A percentile compares a stretch with the other conserved stretches of the same genome.
phyloP scores from a whole-genome alignment of 2,888 invertebrate species.

The Aricia artaxerxes region DNA sequence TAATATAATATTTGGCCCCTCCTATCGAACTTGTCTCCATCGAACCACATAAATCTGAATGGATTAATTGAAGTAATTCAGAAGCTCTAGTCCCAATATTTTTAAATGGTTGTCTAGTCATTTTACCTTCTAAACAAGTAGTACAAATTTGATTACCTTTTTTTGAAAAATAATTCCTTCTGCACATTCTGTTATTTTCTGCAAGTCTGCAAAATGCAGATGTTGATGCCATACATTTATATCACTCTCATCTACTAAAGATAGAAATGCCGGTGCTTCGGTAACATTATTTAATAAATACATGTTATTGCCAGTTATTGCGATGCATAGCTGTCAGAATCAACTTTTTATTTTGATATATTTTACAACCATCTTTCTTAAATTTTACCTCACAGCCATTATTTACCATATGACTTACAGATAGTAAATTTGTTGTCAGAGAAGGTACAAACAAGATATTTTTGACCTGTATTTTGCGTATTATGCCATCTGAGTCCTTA shows the following conservation, averaged over 20 bases:
- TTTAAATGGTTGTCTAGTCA: too few species aligned
- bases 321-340: conserved; percentile 26
- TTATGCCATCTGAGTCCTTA: conserved; percentile 29
- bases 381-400: conserved; percentile 29
- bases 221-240: too few species aligned
- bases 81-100: too few species aligned
- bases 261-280: conserved; percentile 14
- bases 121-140: too few species aligned
- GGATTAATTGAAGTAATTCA: conserved; percentile 22
- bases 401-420: background rate
- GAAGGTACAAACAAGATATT: too few species aligned
- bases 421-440: too few species aligned
- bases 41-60: conserved; percentile 29
- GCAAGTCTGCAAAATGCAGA: too few species aligned
- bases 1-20: conserved; percentile 28
- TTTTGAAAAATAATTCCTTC: too few species aligned
- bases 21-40: conserved; percentile 30
- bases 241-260: too few species aligned
- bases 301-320: conserved; percentile 15
- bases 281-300: conserved; percentile 29
- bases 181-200: too few species aligned
- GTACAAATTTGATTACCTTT: too few species aligned
- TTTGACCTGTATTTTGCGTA: background rate
- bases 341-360: conserved; percentile 30
- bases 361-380: conserved; percentile 23